Evolutionary conservation across 2,113 vertebrate species (phyloP).

Genomic region (Nannospalax galili): DNA sequence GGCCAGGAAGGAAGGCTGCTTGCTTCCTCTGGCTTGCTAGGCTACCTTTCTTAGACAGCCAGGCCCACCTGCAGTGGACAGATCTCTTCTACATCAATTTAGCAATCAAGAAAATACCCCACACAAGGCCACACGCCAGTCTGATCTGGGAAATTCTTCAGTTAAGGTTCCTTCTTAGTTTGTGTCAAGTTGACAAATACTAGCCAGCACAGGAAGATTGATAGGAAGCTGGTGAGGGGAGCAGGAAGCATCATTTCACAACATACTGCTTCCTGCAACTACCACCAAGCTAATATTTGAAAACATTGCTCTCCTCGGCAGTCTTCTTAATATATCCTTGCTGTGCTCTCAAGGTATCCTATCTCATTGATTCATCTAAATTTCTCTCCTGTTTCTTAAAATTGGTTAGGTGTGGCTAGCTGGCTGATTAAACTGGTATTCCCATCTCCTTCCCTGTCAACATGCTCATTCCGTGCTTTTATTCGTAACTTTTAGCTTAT

Average conservation of each 20-base stretch:
- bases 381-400: conserved; percentile 53
- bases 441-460: not conserved
- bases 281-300: conserved; percentile 1
- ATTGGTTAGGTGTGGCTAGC: conserved; percentile 36
- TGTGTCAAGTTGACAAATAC: no score
- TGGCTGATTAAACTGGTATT: not conserved
- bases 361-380: conserved; percentile 1
- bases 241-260: not conserved
- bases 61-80: no score
- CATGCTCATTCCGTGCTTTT: not conserved
- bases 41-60: no score
- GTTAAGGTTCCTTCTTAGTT: no score
- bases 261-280: not conserved
- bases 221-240: not conserved
- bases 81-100: no score
- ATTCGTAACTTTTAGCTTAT: not conserved
- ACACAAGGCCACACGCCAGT: no score
- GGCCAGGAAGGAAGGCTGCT: no score
- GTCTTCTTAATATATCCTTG: conserved; percentile 4
- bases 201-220: not conserved
- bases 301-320: not conserved
- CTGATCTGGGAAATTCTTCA: no score
- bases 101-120: no score
- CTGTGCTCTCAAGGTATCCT: conserved; percentile 13
- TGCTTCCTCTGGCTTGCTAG: no score